Evolutionary conservation across 64 coral and sea anemone genomes (phyloP).

Genomic region (Actinia tenebrosa): DNA sequence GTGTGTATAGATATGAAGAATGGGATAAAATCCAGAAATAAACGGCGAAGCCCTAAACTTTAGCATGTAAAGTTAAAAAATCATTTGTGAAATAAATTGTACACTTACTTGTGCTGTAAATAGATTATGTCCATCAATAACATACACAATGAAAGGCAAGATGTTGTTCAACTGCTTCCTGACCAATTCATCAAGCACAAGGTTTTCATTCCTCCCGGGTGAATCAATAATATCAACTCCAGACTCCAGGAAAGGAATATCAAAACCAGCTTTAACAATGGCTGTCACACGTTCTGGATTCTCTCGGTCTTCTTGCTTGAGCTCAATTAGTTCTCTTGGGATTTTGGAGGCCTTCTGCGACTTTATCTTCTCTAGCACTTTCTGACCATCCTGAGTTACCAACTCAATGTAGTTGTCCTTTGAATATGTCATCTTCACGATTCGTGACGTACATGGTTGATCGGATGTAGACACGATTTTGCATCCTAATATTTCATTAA

Average conservation of each 20-base stretch:
- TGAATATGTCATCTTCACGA: slow-evolving; percentile 49
- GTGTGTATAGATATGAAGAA: too few relatives aligned
- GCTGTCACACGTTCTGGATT: slow-evolving; percentile 18
- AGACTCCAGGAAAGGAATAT: slow-evolving; percentile 54
- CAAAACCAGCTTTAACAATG: slow-evolving; percentile 32
- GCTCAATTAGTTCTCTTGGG: slow-evolving; percentile 50
- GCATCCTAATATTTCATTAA: slow-evolving; percentile 50
- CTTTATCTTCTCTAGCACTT: neutral
- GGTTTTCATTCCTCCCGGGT: slow-evolving; percentile 54
- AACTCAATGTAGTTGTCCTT: slow-evolving; percentile 31
- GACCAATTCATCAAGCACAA: slow-evolving; percentile 47
- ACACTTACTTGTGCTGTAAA: slow-evolving; percentile 44
- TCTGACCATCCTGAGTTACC: slow-evolving; percentile 6
- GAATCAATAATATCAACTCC: slow-evolving; percentile 61
- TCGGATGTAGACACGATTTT: slow-evolving; percentile 44
- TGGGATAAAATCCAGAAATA: too few relatives aligned
- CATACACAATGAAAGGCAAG: slow-evolving; percentile 59
- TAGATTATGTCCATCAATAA: slow-evolving; percentile 62
- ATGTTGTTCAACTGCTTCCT: slow-evolving; percentile 39
- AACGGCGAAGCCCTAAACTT: too few relatives aligned
- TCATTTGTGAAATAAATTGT: neutral
- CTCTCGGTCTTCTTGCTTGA: slow-evolving; percentile 29
- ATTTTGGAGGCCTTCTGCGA: slow-evolving; percentile 23
- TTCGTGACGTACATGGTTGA: slow-evolving; percentile 52
- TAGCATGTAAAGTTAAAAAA: too few relatives aligned